phyloP scores from a whole-genome alignment of 2,797 vertebrate species.

The Rhinoraja longicauda region DNA sequence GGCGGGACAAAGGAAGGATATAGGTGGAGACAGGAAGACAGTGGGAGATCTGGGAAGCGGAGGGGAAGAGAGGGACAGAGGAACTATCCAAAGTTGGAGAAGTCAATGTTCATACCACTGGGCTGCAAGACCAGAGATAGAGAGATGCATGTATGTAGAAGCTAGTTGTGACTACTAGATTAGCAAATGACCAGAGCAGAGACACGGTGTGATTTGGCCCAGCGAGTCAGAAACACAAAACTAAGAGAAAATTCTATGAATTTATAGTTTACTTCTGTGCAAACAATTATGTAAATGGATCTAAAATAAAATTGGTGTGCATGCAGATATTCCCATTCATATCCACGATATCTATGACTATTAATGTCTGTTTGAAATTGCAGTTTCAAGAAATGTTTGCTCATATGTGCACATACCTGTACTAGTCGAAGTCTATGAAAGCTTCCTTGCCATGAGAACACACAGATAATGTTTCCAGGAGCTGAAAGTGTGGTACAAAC shows the following conservation, averaged over 20 bases:
- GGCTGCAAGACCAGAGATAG: no score
- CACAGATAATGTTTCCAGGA: slow-evolving; percentile 33
- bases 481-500: slow-evolving; percentile 28
- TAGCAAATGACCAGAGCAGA: no score
- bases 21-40: no score
- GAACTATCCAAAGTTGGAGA: no score
- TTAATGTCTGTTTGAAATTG: not conserved
- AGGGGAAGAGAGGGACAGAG: no score
- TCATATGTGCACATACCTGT: not conserved
- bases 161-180: no score
- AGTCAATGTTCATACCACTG: no score
- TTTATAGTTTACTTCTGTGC: not conserved
- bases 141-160: no score
- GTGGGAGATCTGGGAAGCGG: no score
- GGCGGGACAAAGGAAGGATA: no score
- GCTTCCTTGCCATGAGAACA: not conserved
- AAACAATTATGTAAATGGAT: not conserved
- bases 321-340: not conserved
- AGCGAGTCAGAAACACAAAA: not conserved
- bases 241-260: not conserved
- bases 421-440: slow-evolving; percentile 19
- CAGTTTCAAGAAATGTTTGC: not conserved
- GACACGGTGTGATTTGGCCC: no score
- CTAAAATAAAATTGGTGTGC: not conserved
- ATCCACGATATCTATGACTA: not conserved